phyloP scores from a whole-genome alignment of 2,113 vertebrate species.

The Carollia perspicillata region DNA sequence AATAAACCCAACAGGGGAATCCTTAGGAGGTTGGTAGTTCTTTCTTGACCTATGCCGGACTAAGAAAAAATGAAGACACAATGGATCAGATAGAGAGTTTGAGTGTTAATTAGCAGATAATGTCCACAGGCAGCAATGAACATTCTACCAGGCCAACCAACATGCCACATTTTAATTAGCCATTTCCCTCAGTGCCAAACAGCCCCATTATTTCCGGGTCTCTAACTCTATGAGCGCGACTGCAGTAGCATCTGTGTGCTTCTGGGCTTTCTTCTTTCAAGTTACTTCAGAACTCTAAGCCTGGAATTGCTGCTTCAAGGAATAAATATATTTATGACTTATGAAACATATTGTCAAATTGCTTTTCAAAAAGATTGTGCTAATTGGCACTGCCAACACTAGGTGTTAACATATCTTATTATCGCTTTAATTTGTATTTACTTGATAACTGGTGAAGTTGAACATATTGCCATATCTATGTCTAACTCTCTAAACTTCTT shows the following conservation, averaged over 20 bases:
- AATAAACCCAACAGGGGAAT: not conserved
- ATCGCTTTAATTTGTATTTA: conserved; percentile 66
- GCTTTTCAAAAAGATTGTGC: conserved; percentile 50
- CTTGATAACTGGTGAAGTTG: conserved; percentile 40
- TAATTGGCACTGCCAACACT: conserved; percentile 52
- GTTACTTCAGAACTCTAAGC: conserved; percentile 15
- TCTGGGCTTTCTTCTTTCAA: conserved; percentile 10
- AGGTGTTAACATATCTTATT: conserved; percentile 48
- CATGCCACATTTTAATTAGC: not conserved
- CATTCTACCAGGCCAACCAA: not conserved
- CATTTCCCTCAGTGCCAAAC: not conserved
- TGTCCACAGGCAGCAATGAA: not conserved
- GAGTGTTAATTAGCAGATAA: not conserved
- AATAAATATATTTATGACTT: conserved; percentile 60
- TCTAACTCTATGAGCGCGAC: not conserved
- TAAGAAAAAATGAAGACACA: not conserved
- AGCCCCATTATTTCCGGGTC: not conserved
- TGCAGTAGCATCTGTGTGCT: not conserved
- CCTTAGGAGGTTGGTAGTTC: not conserved
- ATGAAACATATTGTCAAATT: conserved; percentile 44
- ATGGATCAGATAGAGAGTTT: not conserved
- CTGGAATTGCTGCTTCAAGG: conserved; percentile 34
- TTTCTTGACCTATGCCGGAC: not conserved
- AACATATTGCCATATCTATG: conserved; percentile 45
- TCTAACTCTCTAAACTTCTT: conserved; percentile 14